Conservation (phyloP, 2,797 vertebrate genomes). For the Epinephelus coioides region DNA sequence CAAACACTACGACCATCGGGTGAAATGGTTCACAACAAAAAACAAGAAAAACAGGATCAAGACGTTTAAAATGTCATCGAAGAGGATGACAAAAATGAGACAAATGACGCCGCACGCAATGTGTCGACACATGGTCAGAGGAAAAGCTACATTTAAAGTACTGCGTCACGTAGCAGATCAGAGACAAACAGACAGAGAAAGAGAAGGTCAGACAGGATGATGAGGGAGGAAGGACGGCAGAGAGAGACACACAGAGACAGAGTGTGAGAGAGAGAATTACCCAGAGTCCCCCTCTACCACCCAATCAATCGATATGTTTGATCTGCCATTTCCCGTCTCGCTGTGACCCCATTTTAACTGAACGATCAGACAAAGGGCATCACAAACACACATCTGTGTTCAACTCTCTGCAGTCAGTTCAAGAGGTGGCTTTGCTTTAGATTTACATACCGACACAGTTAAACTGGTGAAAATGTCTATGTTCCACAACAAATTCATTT, state of each 20-base stretch:
- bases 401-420: not conserved
- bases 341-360: constrained; percentile 74
- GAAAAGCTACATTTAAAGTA: constrained; percentile 7
- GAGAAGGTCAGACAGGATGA: constrained; percentile 62
- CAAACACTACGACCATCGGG: constrained; percentile 59
- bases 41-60: constrained; percentile 84
- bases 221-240: constrained; percentile 15
- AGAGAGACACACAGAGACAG: constrained; percentile 13
- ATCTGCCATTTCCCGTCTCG: constrained; percentile 73
- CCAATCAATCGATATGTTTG: constrained; percentile 77
- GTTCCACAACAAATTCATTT: not conserved
- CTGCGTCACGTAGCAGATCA: constrained; percentile 18
- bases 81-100: constrained; percentile 82
- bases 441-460: not conserved
- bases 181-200: constrained; percentile 14
- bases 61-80: constrained; percentile 83
- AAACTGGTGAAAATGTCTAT: not conserved
- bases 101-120: constrained; percentile 85
- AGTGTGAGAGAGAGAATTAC: constrained; percentile 49
- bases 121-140: constrained; percentile 83
- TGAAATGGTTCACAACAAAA: constrained; percentile 83
- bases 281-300: constrained; percentile 58
- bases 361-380: constrained; percentile 15
- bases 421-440: not conserved
- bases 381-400: constrained; percentile 11